A percentile compares a stretch with the other conserved stretches of the same genome.
Conservation (phyloP, 2,888 invertebrate species). For the Dioctria linearis region DNA sequence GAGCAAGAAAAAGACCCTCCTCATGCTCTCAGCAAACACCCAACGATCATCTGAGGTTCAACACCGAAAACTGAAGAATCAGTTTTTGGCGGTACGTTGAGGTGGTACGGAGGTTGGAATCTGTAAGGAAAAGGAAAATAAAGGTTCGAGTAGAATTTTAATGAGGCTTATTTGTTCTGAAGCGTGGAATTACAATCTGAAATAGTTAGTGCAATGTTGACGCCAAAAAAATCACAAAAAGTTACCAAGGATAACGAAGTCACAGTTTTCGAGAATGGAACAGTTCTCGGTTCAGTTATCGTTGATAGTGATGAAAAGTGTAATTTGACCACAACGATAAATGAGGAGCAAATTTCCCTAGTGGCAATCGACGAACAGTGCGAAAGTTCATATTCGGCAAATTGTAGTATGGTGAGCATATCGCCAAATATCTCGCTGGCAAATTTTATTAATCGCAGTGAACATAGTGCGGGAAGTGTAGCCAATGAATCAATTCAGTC, state of each 20-base stretch:
- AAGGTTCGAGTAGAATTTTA: background rate
- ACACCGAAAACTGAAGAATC: constrained; percentile 44
- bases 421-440: background rate
- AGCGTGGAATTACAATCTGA: background rate
- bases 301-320: constrained; percentile 51
- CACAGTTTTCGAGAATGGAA: constrained; percentile 68
- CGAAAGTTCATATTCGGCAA: background rate
- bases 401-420: background rate
- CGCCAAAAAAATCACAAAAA: constrained; percentile 49
- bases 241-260: constrained; percentile 44
- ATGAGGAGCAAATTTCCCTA: constrained; percentile 9
- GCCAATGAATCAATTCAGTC: constrained; percentile 18
- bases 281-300: constrained; percentile 66
- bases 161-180: background rate
- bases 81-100: constrained; percentile 57
- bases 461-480: constrained; percentile 9
- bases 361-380: background rate
- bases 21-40: constrained; percentile 8
- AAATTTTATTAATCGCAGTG: constrained; percentile 26
- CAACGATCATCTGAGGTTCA: background rate
- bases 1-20: constrained; percentile 1
- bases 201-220: constrained; percentile 30
- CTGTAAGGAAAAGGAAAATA: background rate
- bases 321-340: background rate
- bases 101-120: constrained; percentile 15